Percentiles rank a stretch among this genome's conserved stretches.
Evolutionary conservation across 2,797 vertebrate species (phyloP).

Genomic region (Alauda arvensis): DNA sequence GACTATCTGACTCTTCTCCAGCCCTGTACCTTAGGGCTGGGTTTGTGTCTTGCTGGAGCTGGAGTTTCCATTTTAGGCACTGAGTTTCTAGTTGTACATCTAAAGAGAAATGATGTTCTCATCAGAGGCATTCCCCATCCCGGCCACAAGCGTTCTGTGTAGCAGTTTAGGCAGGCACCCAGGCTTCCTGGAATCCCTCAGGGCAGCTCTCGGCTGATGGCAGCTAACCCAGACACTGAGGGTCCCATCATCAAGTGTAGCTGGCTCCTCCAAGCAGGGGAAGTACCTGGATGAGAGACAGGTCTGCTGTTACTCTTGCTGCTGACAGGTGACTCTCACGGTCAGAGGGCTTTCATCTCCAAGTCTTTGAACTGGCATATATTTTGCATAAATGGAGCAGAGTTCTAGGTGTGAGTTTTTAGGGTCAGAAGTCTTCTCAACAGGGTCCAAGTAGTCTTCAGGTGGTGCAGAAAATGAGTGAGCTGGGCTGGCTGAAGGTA

Average conservation of each 20-base stretch:
- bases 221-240: not conserved
- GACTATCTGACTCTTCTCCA: not conserved
- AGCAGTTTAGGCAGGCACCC: not conserved
- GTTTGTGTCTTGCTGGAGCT: not conserved
- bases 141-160: fast-evolving
- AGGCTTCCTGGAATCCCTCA: not conserved
- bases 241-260: no score
- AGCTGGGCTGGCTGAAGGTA: not conserved
- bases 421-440: not conserved
- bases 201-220: not conserved
- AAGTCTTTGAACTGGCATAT: not conserved
- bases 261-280: not conserved
- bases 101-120: not conserved
- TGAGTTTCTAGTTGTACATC: not conserved
- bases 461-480: not conserved
- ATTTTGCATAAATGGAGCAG: not conserved
- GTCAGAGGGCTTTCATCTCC: not conserved
- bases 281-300: not conserved
- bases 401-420: not conserved
- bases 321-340: not conserved
- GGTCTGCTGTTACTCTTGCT: not conserved
- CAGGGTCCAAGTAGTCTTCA: not conserved
- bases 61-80: not conserved
- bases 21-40: not conserved
- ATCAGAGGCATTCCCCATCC: not conserved